Evolutionary conservation across 2,888 invertebrate genomes (phyloP), one percentile per base, ranked within the genome.

Genomic region (Laothoe populi): DNA sequence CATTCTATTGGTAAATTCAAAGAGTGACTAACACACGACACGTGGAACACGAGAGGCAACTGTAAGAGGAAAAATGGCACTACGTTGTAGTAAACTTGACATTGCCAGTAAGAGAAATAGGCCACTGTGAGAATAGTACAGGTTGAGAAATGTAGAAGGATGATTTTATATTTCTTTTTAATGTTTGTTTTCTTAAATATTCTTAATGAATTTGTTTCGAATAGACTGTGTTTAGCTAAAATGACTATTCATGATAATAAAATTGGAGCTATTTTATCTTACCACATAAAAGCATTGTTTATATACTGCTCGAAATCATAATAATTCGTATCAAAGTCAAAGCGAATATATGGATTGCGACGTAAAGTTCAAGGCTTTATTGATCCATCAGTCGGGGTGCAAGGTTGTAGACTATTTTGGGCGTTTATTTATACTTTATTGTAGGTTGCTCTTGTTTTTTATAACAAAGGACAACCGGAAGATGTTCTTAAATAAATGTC

Each of bases 311-410:
- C 31, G 11, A 53, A 19, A 42, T 11, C 23, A 13, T n/a, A 19
- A 13, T 40, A 45, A 46, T 21, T 53, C 13, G 40, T 19, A n/a
- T 11, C 49, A 11, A 19, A 21, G 21, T 26, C 23, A 42, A 40
- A 16, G 26, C 40, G 4, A 40, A n/a, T 53, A 70, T 66, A 70
- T 73, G 73, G 69, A 71, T 70, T 63, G 70, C 66, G 73, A 62
- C 66, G 71, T 68, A 75, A 83, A 87, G 87, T 88, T 89, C 88
- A 88, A 91, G 91, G 91, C 85, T 89, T 82, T 90, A 91, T 90
- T 82, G 90, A 91, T 90, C 87, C 78, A 73, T 62, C 63, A 63
- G 65, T 65, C 68, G 65, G 72, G 75, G 78, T 82, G 84, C 85
- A 87, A 87, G 86, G 84, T 86, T 84, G 81, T 66, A 65, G 64